These are phyloP conservation scores for Mustelus asterias DNA, from an alignment of 2,113 vertebrate genomes.

Conservation along the genomic window DNA sequence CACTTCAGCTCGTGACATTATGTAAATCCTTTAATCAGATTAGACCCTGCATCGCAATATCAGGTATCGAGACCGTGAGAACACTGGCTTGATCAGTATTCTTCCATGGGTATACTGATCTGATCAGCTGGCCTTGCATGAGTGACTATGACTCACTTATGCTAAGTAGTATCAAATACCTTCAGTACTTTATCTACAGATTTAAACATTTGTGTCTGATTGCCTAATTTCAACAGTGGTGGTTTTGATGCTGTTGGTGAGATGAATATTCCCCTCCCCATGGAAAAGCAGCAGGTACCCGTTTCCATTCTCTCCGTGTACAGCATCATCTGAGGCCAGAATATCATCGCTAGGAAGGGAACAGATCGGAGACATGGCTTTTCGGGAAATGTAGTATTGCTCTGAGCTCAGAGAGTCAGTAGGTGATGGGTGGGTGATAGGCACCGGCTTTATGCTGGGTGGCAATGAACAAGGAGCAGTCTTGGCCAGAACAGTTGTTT, in stretches of 20 bases:
- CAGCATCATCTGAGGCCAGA: background rate
- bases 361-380: background rate
- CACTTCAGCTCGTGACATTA: background rate
- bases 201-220: background rate
- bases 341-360: background rate
- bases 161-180: background rate
- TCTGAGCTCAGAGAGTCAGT: background rate
- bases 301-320: background rate
- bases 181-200: background rate
- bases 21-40: constrained; percentile 25
- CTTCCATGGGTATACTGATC: background rate
- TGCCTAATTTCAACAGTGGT: background rate
- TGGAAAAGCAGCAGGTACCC: too few species aligned
- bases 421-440: background rate
- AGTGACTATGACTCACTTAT: background rate
- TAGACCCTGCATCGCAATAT: background rate
- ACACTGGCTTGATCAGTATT: background rate
- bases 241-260: background rate
- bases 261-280: background rate
- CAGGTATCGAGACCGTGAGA: background rate
- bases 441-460: background rate
- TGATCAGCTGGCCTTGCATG: background rate
- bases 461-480: background rate
- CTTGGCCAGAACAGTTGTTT: background rate
- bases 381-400: background rate